Evolutionary conservation across 2,888 invertebrate species (phyloP), one percentile per base, ranked within the genome.

Genomic region (Oconnorella tubifera): DNA sequence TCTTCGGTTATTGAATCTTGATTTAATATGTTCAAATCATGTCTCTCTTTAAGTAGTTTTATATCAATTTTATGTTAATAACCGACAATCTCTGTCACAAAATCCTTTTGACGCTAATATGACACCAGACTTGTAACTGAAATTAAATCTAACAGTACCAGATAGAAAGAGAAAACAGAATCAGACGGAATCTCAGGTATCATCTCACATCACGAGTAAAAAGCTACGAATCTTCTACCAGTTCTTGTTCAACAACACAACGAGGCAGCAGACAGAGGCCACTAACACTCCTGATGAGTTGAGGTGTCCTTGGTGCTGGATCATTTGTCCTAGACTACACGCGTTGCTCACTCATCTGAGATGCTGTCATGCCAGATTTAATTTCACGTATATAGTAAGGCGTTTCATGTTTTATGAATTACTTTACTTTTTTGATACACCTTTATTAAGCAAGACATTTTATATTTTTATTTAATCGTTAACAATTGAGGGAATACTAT

Each of bases 301-400:
- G 59, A 90, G 90, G 78, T 97, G 97, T 79, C 96, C 97, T 0
- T 97, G 96, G 96, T 97, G 97, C 81, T 90, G 90, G 3, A 84
- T 96, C 27, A 91, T 94, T 83, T 96, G 95, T 76, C 87, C 89
- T 62, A 87, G 89, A 40, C 85, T 97, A 28, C 94, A 94, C 83
- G 90, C 92, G 0, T 84, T 97, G 71, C 86, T 97, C 49, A 96
- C 95, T 80, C 97, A 97, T 82, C 86, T 97, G 63, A 93, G 95
- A 81, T 84, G 93, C 55, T 93, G 93, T 80, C 97, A 97, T 83
- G 90, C 92, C 2, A 86, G 97, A 74, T 95, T 96, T 82, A 90
- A 90, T 72, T 96, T 97, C 78, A 90, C 91, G 1, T 95, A 93
- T 81, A 89, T 89, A 82, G 90, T 90, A 78, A 86, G 88, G 86